A percentile compares a stretch with the other conserved stretches of the same genome.
These are phyloP conservation scores for Teleopsis dalmanni DNA, from an alignment of 1,140 invertebrate genomes.

Conservation along the genomic window DNA sequence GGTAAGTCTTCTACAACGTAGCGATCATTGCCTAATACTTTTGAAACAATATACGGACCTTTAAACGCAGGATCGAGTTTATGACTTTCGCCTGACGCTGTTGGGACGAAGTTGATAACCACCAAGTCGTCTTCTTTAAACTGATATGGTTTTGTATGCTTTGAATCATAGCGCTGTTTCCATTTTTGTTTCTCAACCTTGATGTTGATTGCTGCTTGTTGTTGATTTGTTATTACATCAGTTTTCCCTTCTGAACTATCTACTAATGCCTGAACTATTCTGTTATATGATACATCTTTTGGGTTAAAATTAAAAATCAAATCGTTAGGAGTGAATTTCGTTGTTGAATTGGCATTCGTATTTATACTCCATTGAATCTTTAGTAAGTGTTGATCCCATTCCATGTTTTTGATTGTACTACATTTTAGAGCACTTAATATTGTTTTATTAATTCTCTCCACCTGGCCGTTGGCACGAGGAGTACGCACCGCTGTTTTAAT, in stretches of 20 bases:
- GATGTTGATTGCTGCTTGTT: too few relatives aligned
- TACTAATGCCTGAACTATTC: neutral
- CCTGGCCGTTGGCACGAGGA: conserved; percentile 25
- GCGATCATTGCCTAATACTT: conserved; percentile 12
- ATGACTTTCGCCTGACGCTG: too few relatives aligned
- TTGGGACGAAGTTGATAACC: too few relatives aligned
- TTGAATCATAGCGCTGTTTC: too few relatives aligned
- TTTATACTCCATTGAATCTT: conserved; percentile 8
- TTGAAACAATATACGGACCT: conserved; percentile 1
- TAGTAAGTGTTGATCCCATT: neutral
- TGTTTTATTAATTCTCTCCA: conserved; percentile 17
- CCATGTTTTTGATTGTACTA: too few relatives aligned
- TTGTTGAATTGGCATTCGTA: neutral
- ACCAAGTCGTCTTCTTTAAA: too few relatives aligned
- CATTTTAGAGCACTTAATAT: neutral
- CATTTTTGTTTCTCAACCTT: too few relatives aligned
- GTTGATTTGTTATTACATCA: too few relatives aligned
- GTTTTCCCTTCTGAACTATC: too few relatives aligned
- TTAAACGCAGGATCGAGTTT: too few relatives aligned
- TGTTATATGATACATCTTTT: neutral
- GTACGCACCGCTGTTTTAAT: conserved; percentile 29
- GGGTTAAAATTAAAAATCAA: neutral
- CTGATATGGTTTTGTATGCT: too few relatives aligned
- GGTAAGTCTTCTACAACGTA: conserved; percentile 18
- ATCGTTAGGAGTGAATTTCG: neutral